Percentiles rank a stretch among this genome's conserved stretches.
Conservation (phyloP, 2,113 vertebrate genomes). For the rabbit (Oryctolagus cuniculus) region DNA sequence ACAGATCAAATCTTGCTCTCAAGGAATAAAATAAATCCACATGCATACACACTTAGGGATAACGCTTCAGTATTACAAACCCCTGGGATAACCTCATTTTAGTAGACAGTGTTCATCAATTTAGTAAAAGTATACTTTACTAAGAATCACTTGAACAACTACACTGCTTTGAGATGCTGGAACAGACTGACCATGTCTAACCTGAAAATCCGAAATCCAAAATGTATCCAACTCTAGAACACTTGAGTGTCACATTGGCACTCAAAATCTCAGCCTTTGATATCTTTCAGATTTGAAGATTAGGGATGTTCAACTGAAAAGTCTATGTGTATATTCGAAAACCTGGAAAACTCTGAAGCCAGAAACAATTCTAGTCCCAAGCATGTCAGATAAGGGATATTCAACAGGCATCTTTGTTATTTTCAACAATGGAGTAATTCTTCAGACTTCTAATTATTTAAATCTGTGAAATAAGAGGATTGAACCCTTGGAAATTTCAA, state of each 20-base stretch:
- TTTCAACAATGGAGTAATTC: slow-evolving; percentile 41
- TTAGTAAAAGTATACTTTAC: slow-evolving; percentile 32
- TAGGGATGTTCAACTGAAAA: neutral
- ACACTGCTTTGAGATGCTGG: neutral
- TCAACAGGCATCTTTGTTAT: neutral
- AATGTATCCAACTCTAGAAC: neutral
- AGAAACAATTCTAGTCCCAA: neutral
- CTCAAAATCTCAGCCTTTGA: no score
- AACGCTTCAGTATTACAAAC: slow-evolving; percentile 31
- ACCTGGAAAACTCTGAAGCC: neutral
- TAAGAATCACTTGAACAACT: neutral
- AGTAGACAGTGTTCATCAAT: neutral
- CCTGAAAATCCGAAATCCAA: neutral
- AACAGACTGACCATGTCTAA: neutral
- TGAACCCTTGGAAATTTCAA: neutral
- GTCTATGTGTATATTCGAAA: neutral
- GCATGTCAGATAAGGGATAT: neutral
- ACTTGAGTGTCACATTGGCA: no score
- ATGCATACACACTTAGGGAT: neutral
- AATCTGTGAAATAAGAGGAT: neutral
- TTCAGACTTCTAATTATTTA: slow-evolving; percentile 13
- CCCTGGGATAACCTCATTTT: slow-evolving; percentile 18
- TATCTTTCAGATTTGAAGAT: neutral
- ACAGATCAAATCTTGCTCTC: slow-evolving; percentile 20
- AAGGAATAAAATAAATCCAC: slow-evolving; percentile 18